Percentiles rank a stretch among this genome's conserved stretches.
These are phyloP conservation scores for Dipus sagitta DNA, from an alignment of 2,797 vertebrate genomes.

Conservation along the genomic window DNA sequence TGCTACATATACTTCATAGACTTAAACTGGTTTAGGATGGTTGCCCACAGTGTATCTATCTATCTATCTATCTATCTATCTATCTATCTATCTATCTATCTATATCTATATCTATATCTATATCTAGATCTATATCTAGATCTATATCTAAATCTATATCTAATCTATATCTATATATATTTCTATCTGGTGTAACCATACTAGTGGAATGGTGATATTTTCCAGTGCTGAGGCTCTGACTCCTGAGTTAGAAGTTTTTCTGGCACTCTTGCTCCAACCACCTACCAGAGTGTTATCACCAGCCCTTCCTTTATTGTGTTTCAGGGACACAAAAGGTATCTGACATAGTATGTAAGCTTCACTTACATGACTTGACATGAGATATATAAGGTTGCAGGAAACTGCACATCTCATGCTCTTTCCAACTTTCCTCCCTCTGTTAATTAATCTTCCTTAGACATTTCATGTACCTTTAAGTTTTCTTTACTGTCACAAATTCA, in stretches of 20 bases:
- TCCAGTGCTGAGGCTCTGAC: background rate
- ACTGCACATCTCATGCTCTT: background rate
- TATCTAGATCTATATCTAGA: no score
- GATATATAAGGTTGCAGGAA: background rate
- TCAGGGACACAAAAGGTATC: background rate
- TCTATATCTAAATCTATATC: no score
- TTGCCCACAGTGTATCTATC: background rate
- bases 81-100: no score
- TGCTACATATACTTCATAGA: background rate
- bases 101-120: no score
- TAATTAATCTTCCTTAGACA: background rate
- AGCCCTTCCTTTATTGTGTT: rapidly evolving
- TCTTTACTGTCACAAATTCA: background rate
- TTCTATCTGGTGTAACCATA: background rate
- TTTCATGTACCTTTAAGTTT: background rate
- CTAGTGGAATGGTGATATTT: background rate
- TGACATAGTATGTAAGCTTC: background rate
- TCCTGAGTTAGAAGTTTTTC: background rate
- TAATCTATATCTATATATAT: no score
- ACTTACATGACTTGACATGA: background rate
- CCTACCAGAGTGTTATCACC: background rate
- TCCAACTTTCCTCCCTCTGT: background rate
- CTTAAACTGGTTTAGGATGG: background rate
- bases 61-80: no score
- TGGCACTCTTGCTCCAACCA: background rate